Percentiles rank a stretch among this genome's conserved stretches.
These are phyloP conservation scores for Amblyraja radiata DNA, from an alignment of 2,797 vertebrate species.

Conservation along the genomic window DNA sequence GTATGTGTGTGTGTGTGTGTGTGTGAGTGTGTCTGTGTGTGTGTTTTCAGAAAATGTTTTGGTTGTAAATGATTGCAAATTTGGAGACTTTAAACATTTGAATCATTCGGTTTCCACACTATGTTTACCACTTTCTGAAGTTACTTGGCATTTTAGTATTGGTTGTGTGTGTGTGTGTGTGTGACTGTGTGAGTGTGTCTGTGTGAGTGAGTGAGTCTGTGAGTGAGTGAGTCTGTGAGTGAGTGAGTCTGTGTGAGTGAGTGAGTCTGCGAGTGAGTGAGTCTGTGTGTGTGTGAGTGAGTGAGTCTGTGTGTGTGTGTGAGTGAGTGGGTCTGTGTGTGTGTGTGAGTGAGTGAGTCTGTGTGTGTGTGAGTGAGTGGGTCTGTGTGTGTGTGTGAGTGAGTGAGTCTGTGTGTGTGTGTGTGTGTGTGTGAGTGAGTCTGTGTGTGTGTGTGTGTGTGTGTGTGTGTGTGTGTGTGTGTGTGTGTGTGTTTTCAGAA, in stretches of 20 bases:
- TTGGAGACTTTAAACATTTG: no score
- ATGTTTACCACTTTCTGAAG: no score
- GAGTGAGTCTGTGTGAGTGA: background rate
- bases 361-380: background rate
- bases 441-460: background rate
- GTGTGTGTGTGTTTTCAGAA: no score
- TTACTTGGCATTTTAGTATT: no score
- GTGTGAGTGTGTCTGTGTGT: no score
- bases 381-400: conserved; percentile 1
- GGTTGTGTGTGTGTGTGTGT: background rate
- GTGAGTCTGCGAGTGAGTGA: background rate
- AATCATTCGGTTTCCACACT: no score
- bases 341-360: background rate
- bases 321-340: conserved; percentile 30
- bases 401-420: conserved; percentile 24
- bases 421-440: conserved; percentile 23
- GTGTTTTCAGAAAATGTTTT: no score
- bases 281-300: background rate
- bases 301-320: conserved; percentile 19
- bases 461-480: background rate
- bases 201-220: background rate
- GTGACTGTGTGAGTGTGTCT: background rate
- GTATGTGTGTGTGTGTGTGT: no score
- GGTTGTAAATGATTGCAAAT: no score
- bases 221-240: background rate